Evolutionary conservation across 2,888 invertebrate species (phyloP), one percentile per base, ranked within the genome.

Genomic region (Cerceris ruficornis): DNA sequence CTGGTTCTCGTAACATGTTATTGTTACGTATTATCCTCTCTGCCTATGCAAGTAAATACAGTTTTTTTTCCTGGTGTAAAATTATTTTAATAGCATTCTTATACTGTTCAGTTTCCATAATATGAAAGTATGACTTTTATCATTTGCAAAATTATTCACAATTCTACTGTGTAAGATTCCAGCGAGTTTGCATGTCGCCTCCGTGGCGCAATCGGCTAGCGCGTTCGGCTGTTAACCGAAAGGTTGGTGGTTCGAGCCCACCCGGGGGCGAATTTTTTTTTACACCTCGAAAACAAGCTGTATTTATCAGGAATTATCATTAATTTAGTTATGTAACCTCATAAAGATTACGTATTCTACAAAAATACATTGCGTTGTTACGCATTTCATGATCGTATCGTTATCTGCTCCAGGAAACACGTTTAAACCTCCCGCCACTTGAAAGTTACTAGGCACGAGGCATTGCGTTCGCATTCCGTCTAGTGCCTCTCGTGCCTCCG

Each of bases 181-280:
- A 0, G 6, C 6, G 7, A 13, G 13, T 42, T 0, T 6, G 0
- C n/a, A 55, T 50, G 0, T 58, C 0, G 90, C 89, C 96, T 96
- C 96, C 96, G 97, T 97, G 97, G 97, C 97, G 97, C 97, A 97
- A 97, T 97, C 92, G 97, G 97, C 94, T 97, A 97, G 97, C 97
- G 97, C 97, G 97, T 97, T 97, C 97, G 97, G 97, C 97, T 97
- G 97, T 97, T 97, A 97, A 97, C 97, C 97, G 97, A 97, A 97
- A 97, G 97, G 97, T 97, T 97, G 97, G 97, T 97, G 97, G 97
- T 97, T 97, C 97, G 96, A 97, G 96, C 95, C 97, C 97, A 97
- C 97, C 97, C 96, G 96, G 97, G 96, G 96, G 96, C 97, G 96
- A 0, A 66, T 67, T 17, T 11, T 55, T 52, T 55, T 55, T 17